Evolutionary conservation across 2,888 invertebrate genomes (phyloP).

Genomic region (Troides helena): DNA sequence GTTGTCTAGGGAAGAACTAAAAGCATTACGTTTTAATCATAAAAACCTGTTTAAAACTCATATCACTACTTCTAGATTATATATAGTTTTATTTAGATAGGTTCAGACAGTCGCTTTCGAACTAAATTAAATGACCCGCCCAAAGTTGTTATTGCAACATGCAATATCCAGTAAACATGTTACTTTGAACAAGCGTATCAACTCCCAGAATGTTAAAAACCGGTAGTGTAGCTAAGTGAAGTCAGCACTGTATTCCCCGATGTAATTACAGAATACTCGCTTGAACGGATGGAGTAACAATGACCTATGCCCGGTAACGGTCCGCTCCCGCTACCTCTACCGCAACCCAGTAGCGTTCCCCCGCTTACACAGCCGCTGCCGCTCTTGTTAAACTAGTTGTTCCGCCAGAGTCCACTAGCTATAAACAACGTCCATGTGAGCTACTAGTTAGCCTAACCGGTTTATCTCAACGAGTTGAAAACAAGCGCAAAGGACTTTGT

Average conservation of each 20-base stretch:
- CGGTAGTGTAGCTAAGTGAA: constrained; percentile 37
- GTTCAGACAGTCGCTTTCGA: not conserved
- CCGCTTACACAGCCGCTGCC: constrained; percentile 29
- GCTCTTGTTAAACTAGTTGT: constrained; percentile 45
- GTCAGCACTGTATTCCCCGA: constrained; percentile 65
- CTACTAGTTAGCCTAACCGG: constrained; percentile 53
- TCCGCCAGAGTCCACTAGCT: constrained; percentile 47
- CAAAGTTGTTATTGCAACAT: constrained; percentile 7
- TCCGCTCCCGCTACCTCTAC: constrained; percentile 32
- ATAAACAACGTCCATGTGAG: constrained; percentile 54
- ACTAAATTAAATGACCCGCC: constrained; percentile 5
- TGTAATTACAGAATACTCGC: constrained; percentile 69
- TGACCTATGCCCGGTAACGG: constrained; percentile 63
- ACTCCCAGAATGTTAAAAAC: constrained; percentile 53
- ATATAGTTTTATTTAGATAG: no score
- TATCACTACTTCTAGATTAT: no score
- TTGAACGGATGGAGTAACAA: constrained; percentile 66
- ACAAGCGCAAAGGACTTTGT: constrained; percentile 39
- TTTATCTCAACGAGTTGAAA: constrained; percentile 54
- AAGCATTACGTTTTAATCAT: no score
- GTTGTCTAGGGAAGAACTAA: no score
- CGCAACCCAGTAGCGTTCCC: constrained; percentile 32
- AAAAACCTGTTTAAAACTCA: no score
- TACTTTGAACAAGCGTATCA: constrained; percentile 19
- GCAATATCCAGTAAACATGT: constrained; percentile 3